A percentile compares a stretch with the other conserved stretches of the same genome.
Conservation (phyloP, 2,797 vertebrate genomes). For the Acanthis flammea region DNA sequence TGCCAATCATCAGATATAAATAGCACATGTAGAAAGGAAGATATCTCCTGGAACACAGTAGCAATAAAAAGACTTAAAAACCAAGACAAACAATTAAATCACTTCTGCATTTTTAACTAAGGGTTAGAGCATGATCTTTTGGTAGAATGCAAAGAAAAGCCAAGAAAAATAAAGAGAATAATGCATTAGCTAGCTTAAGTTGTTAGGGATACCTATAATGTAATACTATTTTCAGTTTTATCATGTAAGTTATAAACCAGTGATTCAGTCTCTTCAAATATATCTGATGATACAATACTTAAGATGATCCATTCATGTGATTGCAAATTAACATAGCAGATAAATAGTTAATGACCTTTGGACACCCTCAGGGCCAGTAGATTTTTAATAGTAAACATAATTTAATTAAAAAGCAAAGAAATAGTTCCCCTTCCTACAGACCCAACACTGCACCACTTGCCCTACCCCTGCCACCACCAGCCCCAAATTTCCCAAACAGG, state of each 20-base stretch:
- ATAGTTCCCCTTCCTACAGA: not conserved
- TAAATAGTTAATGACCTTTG: not conserved
- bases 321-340: not conserved
- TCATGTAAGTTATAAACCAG: not conserved
- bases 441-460: accelerated
- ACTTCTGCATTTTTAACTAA: not conserved
- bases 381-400: not conserved
- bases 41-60: not conserved
- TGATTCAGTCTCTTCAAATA: not conserved
- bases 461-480: not conserved
- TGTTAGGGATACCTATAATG: not conserved
- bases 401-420: not conserved
- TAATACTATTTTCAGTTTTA: not conserved
- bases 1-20: not conserved
- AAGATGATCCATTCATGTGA: not conserved
- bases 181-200: not conserved
- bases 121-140: not conserved
- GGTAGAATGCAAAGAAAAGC: not conserved
- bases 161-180: not conserved
- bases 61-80: not conserved
- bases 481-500: not conserved
- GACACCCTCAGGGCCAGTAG: not conserved
- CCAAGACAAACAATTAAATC: not conserved
- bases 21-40: not conserved
- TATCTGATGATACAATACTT: not conserved